Base-by-base conservation (phyloP, 1,140 invertebrate species). In the Phortica variegata region DNA sequence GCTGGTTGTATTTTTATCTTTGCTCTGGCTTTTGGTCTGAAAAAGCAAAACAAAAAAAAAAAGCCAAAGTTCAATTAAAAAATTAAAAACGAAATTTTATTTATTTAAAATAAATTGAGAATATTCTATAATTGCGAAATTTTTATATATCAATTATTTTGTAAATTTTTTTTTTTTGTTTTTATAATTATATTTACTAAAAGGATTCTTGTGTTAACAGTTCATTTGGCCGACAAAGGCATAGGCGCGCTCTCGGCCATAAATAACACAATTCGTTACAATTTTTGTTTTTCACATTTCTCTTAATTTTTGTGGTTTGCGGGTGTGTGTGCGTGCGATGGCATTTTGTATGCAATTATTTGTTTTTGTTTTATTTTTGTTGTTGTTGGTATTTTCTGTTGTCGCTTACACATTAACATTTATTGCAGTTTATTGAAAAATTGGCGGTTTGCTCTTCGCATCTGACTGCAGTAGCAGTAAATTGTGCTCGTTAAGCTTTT, bases 341-440 rank as follows among this genome's bases (percentile, higher is more conserved):
- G 5, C 23, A 6, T 6, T 26, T 26, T 26, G 5, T 26, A 26
- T 26, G 5, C 10, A 26, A 6, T 26, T 26, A 26, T 26, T 26
- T 26, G 5, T 26, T 26, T 26, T 26, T 10, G 10, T 5, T 23
- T 43, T 40, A 58, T 58, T 58, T 52, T 57, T 51, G 52, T 56
- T 20, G 20, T 7, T 42, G 18, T 33, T 13, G 29, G 23, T n/a
- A 38, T 18, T 52, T 40, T 43, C 49, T 47, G 43, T 43, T 45
- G 52, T 58, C 47, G 55, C 43, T 47, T 42, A 54, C 56, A 62
- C 59, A 60, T 62, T 52, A 66, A 68, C 60, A 66, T 66, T 66
- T 66, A 66, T 66, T 68, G 63, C 63, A 68, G 56, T 68, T 66
- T 66, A 66, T 66, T 66, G 63, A 66, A 66, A 66, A 66, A 66